These are phyloP conservation scores for Sander vitreus DNA, from an alignment of 2,113 vertebrate species.

Conservation along the genomic window DNA sequence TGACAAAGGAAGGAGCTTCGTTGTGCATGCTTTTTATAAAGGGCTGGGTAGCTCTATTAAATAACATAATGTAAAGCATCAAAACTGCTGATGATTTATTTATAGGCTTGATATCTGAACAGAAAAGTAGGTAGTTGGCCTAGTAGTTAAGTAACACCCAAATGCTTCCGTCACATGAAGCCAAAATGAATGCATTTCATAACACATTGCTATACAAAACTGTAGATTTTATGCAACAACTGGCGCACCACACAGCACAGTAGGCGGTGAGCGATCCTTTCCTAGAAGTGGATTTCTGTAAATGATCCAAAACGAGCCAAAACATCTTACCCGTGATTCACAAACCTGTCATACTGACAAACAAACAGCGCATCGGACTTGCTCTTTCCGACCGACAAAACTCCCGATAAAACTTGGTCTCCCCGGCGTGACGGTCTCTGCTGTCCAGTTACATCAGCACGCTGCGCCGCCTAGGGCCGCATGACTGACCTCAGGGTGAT, in stretches of 20 bases:
- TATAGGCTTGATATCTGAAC: background rate
- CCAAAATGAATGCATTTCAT: background rate
- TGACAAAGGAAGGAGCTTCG: background rate
- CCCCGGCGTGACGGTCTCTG: background rate
- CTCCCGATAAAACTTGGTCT: conserved; percentile 21
- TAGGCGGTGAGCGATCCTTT: background rate
- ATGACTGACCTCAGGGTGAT: conserved; percentile 30
- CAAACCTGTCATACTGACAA: conserved; percentile 66
- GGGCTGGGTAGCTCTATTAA: background rate
- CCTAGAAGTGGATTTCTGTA: background rate
- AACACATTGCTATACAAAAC: background rate
- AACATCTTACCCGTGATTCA: conserved; percentile 41
- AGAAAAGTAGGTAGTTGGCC: too few species aligned
- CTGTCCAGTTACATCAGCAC: conserved; percentile 26
- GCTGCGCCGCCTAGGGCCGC: conserved; percentile 17
- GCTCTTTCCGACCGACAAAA: background rate
- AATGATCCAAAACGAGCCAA: background rate
- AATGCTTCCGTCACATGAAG: background rate
- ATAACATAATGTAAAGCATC: background rate
- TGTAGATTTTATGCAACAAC: conserved; percentile 19
- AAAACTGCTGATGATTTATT: background rate
- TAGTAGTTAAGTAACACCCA: background rate
- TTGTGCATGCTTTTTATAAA: background rate
- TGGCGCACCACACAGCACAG: background rate
- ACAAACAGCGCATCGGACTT: background rate